A percentile compares a stretch with the other conserved stretches of the same genome.
Conservation (phyloP, 2,888 invertebrate species). For the Teleiodes luculella region DNA sequence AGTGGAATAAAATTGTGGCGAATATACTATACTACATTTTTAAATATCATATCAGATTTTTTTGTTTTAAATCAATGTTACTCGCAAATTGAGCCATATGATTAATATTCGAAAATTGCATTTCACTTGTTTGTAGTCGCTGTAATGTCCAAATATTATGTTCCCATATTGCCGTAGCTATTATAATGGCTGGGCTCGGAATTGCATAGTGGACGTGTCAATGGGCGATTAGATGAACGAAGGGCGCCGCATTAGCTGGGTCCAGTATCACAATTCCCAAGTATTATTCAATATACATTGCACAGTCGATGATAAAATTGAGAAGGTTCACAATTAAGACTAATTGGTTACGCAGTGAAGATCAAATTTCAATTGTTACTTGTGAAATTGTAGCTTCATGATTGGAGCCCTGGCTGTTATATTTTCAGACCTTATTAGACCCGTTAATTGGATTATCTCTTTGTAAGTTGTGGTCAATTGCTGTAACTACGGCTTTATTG, state of each 20-base stretch:
- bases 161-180: neutral
- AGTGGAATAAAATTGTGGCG: too few species aligned
- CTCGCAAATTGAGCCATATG: constrained; percentile 13
- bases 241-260: constrained; percentile 31
- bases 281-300: too few species aligned
- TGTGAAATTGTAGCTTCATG: too few species aligned
- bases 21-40: too few species aligned
- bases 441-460: constrained; percentile 43
- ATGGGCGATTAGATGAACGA: constrained; percentile 46
- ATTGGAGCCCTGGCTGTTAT: constrained; percentile 42
- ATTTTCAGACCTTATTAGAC: constrained; percentile 33
- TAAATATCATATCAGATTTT: too few species aligned
- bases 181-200: constrained; percentile 18
- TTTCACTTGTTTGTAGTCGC: neutral
- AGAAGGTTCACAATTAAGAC: too few species aligned
- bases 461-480: constrained; percentile 27
- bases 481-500: constrained; percentile 19
- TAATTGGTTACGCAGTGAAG: too few species aligned
- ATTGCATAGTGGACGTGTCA: constrained; percentile 33
- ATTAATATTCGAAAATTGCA: neutral
- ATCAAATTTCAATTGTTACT: too few species aligned
- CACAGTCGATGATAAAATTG: too few species aligned
- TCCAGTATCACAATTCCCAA: too few species aligned
- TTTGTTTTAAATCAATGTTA: neutral
- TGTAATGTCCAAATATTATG: neutral